Conservation (phyloP, 23 tunicate species). For the Halocynthia aurantium region DNA sequence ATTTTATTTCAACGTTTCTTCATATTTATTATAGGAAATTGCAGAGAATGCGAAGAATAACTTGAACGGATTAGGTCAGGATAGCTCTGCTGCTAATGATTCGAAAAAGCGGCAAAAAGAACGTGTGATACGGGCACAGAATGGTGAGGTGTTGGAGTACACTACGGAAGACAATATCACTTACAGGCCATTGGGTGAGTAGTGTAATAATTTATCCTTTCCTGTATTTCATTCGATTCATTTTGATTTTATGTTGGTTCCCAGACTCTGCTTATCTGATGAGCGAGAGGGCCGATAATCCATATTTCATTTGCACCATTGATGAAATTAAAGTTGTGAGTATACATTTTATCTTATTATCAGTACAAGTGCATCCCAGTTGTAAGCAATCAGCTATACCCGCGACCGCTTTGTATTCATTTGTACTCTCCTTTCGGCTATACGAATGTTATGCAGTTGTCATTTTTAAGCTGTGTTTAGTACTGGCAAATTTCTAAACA, state of each 20-base stretch:
- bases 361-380: neutral
- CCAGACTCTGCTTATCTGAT: constrained; percentile 80
- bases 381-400: no score
- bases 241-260: neutral
- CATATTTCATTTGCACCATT: constrained; percentile 81
- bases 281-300: constrained; percentile 87
- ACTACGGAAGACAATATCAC: constrained; percentile 50
- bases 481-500: no score
- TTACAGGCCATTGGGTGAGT: constrained; percentile 49
- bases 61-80: neutral
- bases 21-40: constrained; percentile 8
- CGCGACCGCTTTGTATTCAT: no score
- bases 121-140: constrained; percentile 40
- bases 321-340: constrained; percentile 93
- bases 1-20: neutral
- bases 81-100: neutral
- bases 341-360: neutral
- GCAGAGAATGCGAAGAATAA: constrained; percentile 8
- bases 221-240: neutral
- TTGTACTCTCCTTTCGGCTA: no score
- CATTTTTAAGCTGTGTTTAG: no score
- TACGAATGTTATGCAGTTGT: no score
- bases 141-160: constrained; percentile 66
- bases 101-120: constrained; percentile 37
- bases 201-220: neutral